Evolutionary conservation across 2,797 vertebrate species (phyloP), one percentile per base, ranked within the genome.

Genomic region (Nannoperca obscura): DNA sequence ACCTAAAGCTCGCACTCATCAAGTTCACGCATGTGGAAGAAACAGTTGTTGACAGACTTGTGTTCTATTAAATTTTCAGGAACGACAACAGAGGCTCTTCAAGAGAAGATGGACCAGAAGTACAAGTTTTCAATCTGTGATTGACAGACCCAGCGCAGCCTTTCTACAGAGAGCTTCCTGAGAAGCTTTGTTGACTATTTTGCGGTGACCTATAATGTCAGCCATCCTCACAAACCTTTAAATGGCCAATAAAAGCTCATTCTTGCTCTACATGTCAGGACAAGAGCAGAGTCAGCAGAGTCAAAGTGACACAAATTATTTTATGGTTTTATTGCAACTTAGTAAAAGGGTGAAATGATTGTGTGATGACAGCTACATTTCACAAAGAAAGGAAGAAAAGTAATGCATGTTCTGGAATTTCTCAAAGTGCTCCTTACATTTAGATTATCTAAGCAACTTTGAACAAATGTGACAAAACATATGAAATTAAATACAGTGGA

Each of bases 241-340:
- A 74, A 66, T 15, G 42, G 1, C 61, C 72, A 72, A 71, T 88
- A 82, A 87, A 85, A 78, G 58, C 9, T 30, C 0, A 1, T 34
- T 77, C 12, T 46, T 32, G 34, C 14, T 3, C 9, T 15, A 4
- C 12, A 19, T 61, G 34, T 53, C 36, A 46, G 36, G 24, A 27
- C 24, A 27, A 27, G 24, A 27, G 24, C 24, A 27, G 24, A 27
- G 24, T 27, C 24, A 27, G 24, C 24, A 27, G 24, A 27, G 24
- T 27, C 24, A 2, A 27, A 27, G 24, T 27, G 24, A 27, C 24
- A 27, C 24, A 27, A 27, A 27, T 27, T 49, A 20, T 32, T 78
- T 78, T 61, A 76, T 14, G 34, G 7, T 17, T 6, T 12, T 17
- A 14, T 2, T 65, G 38, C 40, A 44, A 36, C 24, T 54, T 40